Conservation (phyloP, 2,888 invertebrate species). For the Pterostichus madidus region DNA sequence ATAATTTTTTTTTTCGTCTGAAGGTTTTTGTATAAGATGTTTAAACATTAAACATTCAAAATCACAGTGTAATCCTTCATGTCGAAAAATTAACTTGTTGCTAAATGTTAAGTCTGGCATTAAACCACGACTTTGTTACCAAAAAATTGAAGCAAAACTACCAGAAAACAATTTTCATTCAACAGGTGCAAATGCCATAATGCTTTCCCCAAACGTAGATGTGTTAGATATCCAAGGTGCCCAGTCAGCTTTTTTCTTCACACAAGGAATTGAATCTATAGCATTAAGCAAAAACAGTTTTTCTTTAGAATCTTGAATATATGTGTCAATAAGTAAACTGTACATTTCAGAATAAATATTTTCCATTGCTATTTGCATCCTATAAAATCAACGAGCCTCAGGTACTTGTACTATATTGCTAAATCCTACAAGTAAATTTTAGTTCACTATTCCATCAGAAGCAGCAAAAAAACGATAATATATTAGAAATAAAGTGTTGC, state of each 20-base stretch:
- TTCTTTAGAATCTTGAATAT: constrained; percentile 91
- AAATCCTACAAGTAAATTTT: constrained; percentile 98
- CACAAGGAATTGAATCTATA: constrained; percentile 97
- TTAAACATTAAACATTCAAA: constrained; percentile 99
- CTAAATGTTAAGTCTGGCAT: constrained; percentile 99
- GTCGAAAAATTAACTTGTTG: constrained; percentile 98
- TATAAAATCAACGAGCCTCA: constrained; percentile 99
- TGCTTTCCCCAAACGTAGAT: constrained; percentile 95
- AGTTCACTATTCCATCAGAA: constrained; percentile 99
- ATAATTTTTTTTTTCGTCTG: constrained; percentile 86
- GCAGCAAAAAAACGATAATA: constrained; percentile 99
- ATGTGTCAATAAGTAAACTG: constrained; percentile 97
- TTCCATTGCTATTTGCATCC: constrained; percentile 99
- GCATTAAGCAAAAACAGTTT: constrained; percentile 97
- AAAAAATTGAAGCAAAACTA: constrained; percentile 99
- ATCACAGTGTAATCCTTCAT: constrained; percentile 98
- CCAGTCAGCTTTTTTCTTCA: constrained; percentile 99
- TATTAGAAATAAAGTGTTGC: constrained; percentile 96
- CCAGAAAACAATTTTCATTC: constrained; percentile 99
- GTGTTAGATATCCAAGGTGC: constrained; percentile 96
- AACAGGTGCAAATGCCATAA: constrained; percentile 98
- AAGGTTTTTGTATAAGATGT: constrained; percentile 93
- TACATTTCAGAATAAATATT: constrained; percentile 99
- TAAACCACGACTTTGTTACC: constrained; percentile 98
- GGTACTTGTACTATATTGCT: constrained; percentile 97